Evolutionary conservation across 2,888 invertebrate genomes (phyloP).

Genomic region (Muschampia plurimacula): DNA sequence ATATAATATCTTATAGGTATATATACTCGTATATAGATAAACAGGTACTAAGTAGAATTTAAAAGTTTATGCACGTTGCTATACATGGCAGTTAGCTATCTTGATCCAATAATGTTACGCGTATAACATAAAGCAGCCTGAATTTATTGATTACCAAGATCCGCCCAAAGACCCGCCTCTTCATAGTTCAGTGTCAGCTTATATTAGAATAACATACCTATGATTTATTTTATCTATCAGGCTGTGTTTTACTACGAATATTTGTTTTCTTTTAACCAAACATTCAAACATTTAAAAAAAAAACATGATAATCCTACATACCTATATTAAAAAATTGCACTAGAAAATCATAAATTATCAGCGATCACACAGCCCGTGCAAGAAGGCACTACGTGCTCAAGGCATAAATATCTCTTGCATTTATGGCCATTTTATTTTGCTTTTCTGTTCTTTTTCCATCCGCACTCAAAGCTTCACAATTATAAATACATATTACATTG

Average conservation of each 20-base stretch:
- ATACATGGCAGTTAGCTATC: neutral
- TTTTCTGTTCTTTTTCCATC: no score
- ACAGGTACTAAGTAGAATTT: neutral
- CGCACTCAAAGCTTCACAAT: no score
- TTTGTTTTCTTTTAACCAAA: neutral
- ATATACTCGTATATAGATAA: no score
- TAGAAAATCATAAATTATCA: no score
- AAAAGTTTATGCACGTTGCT: neutral
- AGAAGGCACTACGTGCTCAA: no score
- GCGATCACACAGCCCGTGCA: no score
- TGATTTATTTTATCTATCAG: neutral
- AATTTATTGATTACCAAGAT: constrained; percentile 26
- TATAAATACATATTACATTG: no score
- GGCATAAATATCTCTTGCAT: no score
- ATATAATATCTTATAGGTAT: no score
- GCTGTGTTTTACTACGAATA: neutral
- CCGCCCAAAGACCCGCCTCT: constrained; percentile 29
- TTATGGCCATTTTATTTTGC: no score
- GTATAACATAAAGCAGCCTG: constrained; percentile 5
- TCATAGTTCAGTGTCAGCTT: constrained; percentile 16
- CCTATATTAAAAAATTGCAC: no score
- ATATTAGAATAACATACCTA: neutral
- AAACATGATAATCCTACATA: no score
- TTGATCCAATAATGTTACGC: constrained; percentile 1
- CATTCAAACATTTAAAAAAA: neutral